A percentile compares a stretch with the other conserved stretches of the same genome.
phyloP scores from a whole-genome alignment of 2,888 invertebrate genomes.

The Calliopum simillimum region DNA sequence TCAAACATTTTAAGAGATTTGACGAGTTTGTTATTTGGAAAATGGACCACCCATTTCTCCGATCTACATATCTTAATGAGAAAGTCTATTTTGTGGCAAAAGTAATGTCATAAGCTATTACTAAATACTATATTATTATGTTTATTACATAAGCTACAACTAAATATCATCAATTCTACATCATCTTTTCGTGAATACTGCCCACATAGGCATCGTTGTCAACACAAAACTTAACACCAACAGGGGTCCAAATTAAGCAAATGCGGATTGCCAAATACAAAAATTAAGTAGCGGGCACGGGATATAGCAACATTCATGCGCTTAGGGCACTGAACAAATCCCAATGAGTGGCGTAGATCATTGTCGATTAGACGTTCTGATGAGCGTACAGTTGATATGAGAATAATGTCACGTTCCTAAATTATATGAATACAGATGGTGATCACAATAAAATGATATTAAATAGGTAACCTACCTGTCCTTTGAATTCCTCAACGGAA shows the following conservation, averaged over 20 bases:
- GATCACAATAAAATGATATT: neutral
- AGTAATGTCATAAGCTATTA: too few relatives aligned
- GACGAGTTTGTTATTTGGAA: too few relatives aligned
- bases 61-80: too few relatives aligned
- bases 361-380: constrained; percentile 62
- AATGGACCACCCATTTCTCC: too few relatives aligned
- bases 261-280: constrained; percentile 88
- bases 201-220: constrained; percentile 77
- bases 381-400: constrained; percentile 79
- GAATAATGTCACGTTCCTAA: constrained; percentile 71
- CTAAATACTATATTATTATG: too few relatives aligned
- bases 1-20: too few relatives aligned
- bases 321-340: constrained; percentile 80
- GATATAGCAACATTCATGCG: constrained; percentile 92
- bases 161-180: too few relatives aligned
- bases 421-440: neutral
- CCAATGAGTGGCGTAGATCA: constrained; percentile 72
- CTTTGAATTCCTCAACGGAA: constrained; percentile 89
- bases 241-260: constrained; percentile 74
- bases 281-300: constrained; percentile 78
- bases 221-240: constrained; percentile 78
- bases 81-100: too few relatives aligned
- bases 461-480: constrained; percentile 72
- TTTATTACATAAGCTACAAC: too few relatives aligned
- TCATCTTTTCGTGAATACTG: too few relatives aligned